Evolutionary conservation across 2,113 vertebrate genomes (phyloP).

Genomic region (Nerophis lumbriciformis): DNA sequence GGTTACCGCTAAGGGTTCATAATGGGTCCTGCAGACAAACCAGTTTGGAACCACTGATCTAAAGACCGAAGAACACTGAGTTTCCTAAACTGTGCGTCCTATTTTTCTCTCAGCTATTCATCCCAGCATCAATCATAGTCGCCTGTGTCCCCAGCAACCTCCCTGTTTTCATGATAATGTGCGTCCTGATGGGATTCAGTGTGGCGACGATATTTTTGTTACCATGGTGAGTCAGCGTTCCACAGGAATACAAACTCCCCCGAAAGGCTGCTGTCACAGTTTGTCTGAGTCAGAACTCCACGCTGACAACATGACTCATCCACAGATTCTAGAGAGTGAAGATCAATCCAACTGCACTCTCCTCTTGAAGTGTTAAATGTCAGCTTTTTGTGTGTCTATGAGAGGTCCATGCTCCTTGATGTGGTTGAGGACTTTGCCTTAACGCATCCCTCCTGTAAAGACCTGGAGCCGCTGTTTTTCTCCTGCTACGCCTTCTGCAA

Average conservation of each 20-base stretch:
- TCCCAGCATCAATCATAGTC: conserved; percentile 62
- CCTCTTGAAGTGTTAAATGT: neutral
- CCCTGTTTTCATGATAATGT: conserved; percentile 59
- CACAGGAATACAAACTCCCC: conserved; percentile 20
- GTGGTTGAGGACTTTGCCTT: conserved; percentile 69
- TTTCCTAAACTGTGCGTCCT: neutral
- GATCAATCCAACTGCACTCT: conserved; percentile 8
- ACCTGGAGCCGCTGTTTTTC: conserved; percentile 75
- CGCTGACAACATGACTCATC: conserved; percentile 35
- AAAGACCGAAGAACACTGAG: neutral
- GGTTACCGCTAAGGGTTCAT: too few species aligned
- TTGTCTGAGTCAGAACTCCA: conserved; percentile 26
- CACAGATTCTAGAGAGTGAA: conserved; percentile 6
- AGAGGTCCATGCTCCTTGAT: conserved; percentile 77
- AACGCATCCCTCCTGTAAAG: conserved; percentile 57
- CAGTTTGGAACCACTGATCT: too few species aligned
- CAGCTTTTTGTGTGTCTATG: neutral
- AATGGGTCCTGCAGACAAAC: too few species aligned
- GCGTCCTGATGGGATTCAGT: conserved; percentile 67
- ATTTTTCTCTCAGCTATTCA: conserved; percentile 60
- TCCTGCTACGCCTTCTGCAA: conserved; percentile 76
- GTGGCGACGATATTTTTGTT: conserved; percentile 67
- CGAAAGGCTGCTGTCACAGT: conserved; percentile 24
- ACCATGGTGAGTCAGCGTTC: conserved; percentile 69
- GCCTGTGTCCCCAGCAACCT: conserved; percentile 63